These are phyloP conservation scores for Benitochromis conjunctus DNA, from an alignment of 2,113 vertebrate species.

Conservation along the genomic window DNA sequence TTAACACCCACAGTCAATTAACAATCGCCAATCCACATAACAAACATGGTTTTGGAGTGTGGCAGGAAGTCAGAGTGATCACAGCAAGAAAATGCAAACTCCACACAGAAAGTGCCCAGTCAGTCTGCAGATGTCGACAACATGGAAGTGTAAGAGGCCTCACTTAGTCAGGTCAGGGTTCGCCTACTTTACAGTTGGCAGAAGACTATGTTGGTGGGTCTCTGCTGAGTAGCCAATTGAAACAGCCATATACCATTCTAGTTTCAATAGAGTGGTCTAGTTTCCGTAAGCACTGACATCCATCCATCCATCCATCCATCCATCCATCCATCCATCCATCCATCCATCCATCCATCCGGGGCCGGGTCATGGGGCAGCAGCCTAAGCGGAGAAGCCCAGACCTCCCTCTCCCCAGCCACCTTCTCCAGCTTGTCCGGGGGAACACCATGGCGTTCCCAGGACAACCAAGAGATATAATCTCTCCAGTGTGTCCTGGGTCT, in stretches of 20 bases:
- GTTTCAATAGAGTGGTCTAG: neutral
- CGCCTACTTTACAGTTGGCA: neutral
- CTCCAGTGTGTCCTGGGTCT: no score
- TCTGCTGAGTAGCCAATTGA: neutral
- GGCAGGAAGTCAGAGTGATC: neutral
- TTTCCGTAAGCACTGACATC: no score
- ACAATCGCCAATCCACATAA: neutral
- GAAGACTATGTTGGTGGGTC: neutral
- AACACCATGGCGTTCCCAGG: no score
- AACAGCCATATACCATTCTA: neutral
- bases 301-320: no score
- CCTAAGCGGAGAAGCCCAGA: no score
- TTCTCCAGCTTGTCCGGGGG: no score
- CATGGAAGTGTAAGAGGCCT: neutral
- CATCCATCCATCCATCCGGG: no score
- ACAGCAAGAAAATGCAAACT: neutral
- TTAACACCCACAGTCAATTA: neutral
- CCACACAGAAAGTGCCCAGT: neutral
- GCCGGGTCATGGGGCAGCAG: no score
- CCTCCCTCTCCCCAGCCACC: no score
- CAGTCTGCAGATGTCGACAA: accelerated
- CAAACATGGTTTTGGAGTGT: accelerated
- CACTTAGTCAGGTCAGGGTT: neutral
- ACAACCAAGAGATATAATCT: no score
- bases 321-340: no score